Evolutionary conservation across 2,888 invertebrate genomes (phyloP).

Genomic region (Pyrrhia umbra): DNA sequence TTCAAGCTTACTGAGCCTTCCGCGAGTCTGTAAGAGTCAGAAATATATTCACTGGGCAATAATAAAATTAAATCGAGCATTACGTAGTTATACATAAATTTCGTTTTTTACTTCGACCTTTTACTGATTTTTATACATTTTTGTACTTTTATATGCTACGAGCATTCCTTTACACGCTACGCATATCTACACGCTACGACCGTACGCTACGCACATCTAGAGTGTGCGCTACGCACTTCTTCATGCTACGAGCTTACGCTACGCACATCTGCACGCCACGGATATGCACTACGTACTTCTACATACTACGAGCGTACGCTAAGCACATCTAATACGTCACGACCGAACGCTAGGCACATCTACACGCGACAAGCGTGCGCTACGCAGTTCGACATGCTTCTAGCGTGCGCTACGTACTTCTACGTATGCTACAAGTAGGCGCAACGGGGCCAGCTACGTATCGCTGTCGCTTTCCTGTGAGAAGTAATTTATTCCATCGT

Average conservation of each 20-base stretch:
- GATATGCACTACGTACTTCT: neutral
- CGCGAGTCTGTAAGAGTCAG: no score
- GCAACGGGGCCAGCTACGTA: slow-evolving; percentile 12
- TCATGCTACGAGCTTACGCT: neutral
- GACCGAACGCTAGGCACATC: neutral
- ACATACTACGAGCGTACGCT: neutral
- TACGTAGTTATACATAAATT: no score
- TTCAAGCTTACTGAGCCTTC: no score
- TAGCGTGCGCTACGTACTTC: slow-evolving; percentile 5
- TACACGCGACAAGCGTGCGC: no score
- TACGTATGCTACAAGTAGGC: slow-evolving; percentile 9
- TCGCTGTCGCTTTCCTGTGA: slow-evolving; percentile 11
- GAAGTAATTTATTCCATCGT: slow-evolving; percentile 67
- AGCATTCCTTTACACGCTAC: no score
- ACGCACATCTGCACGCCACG: neutral
- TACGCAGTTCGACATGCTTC: neutral
- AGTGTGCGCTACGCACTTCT: neutral
- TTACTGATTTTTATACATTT: no score
- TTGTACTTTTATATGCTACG: no score
- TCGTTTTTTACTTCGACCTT: no score
- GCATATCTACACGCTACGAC: no score
- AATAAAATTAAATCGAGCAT: no score
- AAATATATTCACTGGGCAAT: no score
- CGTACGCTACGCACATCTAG: neutral
- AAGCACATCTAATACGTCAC: no score